phyloP scores from a whole-genome alignment of 2,797 vertebrate species.

The Cuniculus paca region DNA sequence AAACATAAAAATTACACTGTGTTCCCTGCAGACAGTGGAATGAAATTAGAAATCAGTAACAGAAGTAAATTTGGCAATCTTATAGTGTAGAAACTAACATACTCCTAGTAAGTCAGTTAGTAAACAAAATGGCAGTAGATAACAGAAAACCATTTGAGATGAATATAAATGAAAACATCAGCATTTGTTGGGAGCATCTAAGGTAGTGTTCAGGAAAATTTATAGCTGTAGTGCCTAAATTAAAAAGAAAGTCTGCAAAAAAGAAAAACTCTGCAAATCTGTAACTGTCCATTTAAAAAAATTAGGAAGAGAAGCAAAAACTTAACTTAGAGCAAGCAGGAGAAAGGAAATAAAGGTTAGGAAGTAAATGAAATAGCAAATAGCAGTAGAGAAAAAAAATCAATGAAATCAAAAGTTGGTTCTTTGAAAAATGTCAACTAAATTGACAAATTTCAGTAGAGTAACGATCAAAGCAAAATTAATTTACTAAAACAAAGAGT shows the following conservation, averaged over 20 bases:
- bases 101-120: background rate
- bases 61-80: background rate
- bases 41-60: background rate
- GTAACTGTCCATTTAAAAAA: background rate
- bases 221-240: background rate
- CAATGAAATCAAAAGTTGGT: background rate
- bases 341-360: background rate
- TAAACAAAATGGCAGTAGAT: background rate
- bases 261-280: background rate
- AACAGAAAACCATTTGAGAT: background rate
- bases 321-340: background rate
- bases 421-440: conserved; percentile 26
- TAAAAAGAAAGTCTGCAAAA: background rate
- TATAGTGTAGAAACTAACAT: background rate
- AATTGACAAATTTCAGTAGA: background rate
- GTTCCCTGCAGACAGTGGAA: background rate
- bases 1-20: background rate
- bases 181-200: background rate
- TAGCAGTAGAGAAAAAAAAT: background rate
- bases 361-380: background rate
- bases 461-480: background rate
- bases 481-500: background rate
- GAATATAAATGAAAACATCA: background rate
- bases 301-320: background rate
- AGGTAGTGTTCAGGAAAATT: background rate